Evolutionary conservation across 2,888 invertebrate species (phyloP).

Genomic region (Lymantria dispar): DNA sequence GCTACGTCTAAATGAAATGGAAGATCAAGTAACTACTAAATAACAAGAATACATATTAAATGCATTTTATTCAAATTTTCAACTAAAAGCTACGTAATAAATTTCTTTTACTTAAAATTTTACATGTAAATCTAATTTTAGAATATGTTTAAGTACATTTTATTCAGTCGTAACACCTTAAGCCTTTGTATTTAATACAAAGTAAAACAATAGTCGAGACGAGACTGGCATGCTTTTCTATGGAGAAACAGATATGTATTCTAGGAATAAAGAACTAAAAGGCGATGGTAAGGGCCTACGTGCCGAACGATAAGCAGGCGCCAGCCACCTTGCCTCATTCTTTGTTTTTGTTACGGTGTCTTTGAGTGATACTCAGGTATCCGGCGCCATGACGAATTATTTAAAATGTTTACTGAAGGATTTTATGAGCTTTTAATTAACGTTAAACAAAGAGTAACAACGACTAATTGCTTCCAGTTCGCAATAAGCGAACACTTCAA

Average conservation of each 20-base stretch:
- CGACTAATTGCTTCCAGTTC: slow-evolving; percentile 17
- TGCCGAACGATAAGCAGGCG: slow-evolving; percentile 68
- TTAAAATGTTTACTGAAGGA: slow-evolving; percentile 46
- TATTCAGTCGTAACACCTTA: too few species aligned
- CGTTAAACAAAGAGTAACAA: slow-evolving; percentile 32
- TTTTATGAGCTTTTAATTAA: slow-evolving; percentile 52
- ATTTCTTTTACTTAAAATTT: too few species aligned
- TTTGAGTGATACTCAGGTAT: slow-evolving; percentile 13
- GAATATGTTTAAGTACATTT: too few species aligned
- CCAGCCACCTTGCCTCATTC: slow-evolving; percentile 48
- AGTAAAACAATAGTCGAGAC: slow-evolving; percentile 20
- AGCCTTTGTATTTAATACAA: background rate
- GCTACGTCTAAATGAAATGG: too few species aligned
- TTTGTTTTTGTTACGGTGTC: slow-evolving; percentile 31
- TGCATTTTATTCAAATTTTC: too few species aligned
- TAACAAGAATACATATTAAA: too few species aligned
- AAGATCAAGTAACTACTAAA: too few species aligned
- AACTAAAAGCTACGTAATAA: too few species aligned
- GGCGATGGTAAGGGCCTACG: slow-evolving; percentile 55
- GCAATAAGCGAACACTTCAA: background rate
- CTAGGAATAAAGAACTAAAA: slow-evolving; percentile 57
- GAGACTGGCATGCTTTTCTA: slow-evolving; percentile 30
- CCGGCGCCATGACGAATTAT: slow-evolving; percentile 47
- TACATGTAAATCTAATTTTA: too few species aligned
- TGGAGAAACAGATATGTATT: slow-evolving; percentile 49